phyloP scores from a whole-genome alignment of 2,113 vertebrate genomes.

The Cisticola juncidis region DNA sequence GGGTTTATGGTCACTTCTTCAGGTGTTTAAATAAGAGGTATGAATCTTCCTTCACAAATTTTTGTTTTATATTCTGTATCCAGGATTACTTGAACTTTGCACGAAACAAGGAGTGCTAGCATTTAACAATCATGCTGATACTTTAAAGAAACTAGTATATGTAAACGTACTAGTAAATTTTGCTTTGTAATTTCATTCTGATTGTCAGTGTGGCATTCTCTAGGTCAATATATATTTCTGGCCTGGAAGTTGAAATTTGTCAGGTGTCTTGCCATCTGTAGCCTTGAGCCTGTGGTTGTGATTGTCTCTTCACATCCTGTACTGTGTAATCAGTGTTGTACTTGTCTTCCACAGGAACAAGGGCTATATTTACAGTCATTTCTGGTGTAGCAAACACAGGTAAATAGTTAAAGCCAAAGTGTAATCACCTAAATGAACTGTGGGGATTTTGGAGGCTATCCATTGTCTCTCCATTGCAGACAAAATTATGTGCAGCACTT shows the following conservation, averaged over 20 bases:
- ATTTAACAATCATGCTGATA: background rate
- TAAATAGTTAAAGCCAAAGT: background rate
- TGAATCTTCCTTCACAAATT: background rate
- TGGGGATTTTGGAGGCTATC: background rate
- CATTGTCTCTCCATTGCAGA: accelerated
- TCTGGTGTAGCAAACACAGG: background rate
- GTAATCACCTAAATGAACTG: background rate
- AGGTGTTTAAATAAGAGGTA: background rate
- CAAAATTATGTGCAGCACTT: background rate
- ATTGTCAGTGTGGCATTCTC: background rate
- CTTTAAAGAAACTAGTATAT: background rate
- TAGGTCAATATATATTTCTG: background rate
- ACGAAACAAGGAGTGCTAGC: background rate
- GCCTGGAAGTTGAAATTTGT: background rate
- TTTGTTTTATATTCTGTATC: background rate
- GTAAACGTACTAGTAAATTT: too few species aligned
- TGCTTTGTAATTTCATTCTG: background rate
- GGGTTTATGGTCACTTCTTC: background rate
- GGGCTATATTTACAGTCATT: background rate
- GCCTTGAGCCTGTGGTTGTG: background rate
- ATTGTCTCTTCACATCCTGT: background rate
- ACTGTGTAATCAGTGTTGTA: background rate
- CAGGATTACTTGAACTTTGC: background rate
- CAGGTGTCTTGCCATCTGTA: background rate
- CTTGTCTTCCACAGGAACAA: background rate